Conservation (phyloP, 2,113 vertebrate genomes). For the Otis tarda region DNA sequence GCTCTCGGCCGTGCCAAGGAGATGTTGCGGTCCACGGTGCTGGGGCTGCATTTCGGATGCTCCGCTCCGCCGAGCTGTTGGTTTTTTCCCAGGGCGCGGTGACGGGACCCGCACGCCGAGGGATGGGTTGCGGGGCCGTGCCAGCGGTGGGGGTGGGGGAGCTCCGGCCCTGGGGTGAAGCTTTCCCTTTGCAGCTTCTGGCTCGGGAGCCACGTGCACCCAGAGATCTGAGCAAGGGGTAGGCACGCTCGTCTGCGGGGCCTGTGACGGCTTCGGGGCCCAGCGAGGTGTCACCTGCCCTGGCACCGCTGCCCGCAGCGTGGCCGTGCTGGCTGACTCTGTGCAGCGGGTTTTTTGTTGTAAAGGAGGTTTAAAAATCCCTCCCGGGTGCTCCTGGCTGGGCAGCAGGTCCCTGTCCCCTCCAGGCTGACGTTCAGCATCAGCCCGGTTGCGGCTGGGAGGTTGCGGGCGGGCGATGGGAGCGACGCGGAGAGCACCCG, state of each 20-base stretch:
- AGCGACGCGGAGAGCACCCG: fast-evolving
- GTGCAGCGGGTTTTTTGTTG: neutral
- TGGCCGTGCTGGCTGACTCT: neutral
- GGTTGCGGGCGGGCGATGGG: neutral
- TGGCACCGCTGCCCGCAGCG: neutral
- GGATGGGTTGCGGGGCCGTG: fast-evolving
- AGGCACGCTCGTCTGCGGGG: fast-evolving
- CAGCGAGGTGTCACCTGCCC: neutral
- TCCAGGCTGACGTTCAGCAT: fast-evolving
- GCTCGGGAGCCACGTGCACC: fast-evolving
- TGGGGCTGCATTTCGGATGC: too few relatives aligned
- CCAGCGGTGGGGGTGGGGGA: neutral
- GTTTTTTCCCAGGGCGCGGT: neutral
- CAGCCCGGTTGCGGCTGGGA: neutral
- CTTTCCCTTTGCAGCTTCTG: neutral
- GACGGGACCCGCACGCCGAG: fast-evolving
- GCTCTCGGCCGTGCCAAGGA: too few relatives aligned
- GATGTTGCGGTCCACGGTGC: too few relatives aligned
- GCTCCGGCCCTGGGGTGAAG: neutral
- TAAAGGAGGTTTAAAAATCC: neutral
- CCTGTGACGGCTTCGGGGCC: fast-evolving
- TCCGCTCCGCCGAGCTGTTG: neutral
- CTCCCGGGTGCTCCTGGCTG: neutral
- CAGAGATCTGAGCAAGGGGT: neutral
- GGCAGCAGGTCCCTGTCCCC: neutral